Evolutionary conservation across 2,888 invertebrate species (phyloP), one percentile per base, ranked within the genome.

Genomic region (Isotomurus palustris): DNA sequence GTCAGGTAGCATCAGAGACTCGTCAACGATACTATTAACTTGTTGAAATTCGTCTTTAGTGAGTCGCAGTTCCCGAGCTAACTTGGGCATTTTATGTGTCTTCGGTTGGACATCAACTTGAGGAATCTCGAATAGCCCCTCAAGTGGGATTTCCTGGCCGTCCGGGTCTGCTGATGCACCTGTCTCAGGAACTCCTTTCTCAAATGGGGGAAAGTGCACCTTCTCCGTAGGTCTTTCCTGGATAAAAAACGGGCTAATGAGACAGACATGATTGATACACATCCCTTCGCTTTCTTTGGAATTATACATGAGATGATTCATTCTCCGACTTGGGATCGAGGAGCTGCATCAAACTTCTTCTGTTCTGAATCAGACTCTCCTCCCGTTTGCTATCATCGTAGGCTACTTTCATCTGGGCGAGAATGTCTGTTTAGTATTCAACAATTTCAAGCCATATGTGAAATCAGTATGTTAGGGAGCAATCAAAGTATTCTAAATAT

Each of bases 101-200:
- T 19, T 21, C 27, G 19, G 14, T 19, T 38, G 14, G 38, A 19
- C 38, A 38, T 38, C 14, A 14, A n/a, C 19, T 14, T 38, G 38
- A 14, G 50, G 50, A 25, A 50, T 50, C 36, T 51, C 45, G 51
- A 56, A 51, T 27, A 56, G 43, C 14, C 56, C 56, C 28, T 56
- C 43, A 0, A 56, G 27, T 36, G 53, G 45, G 36, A 53, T 35
- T 38, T 36, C 29, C 27, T 24, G 14, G 45, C 2, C 35, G 45
- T 35, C 17, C 22, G 12, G 28, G 44, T 1, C 14, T 24, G 4
- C 14, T 53, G 43, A n/a, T 21, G 32, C 19, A 5, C 1, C 27
- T 6, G 14, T 14, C 2, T n/a, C 10, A 21, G 35, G 25, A 53
- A 14, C 21, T 43, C 40, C n/a, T 21, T 32, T 3, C 8, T 8